Conservation (phyloP, 1,140 invertebrate genomes). For the Zaprionus camerounensis region DNA sequence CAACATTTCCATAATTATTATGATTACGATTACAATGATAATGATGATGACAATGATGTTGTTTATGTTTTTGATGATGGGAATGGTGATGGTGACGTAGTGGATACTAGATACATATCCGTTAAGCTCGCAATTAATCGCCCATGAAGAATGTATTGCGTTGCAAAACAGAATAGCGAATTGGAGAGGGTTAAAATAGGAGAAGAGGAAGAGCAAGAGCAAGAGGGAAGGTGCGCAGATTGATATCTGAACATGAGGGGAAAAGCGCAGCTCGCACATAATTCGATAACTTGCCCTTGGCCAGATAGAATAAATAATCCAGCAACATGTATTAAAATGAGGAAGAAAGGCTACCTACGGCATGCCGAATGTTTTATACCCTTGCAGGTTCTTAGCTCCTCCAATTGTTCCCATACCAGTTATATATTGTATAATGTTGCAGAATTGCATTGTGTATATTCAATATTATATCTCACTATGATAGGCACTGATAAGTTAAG, state of each 20-base stretch:
- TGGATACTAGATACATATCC: slow-evolving; percentile 9
- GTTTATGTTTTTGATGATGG: background rate
- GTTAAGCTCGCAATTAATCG: background rate
- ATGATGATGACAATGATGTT: background rate
- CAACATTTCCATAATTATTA: slow-evolving; percentile 5
- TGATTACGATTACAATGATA: background rate
- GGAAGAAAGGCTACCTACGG: no score
- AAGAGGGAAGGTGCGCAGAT: no score
- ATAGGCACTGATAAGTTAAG: no score
- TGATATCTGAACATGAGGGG: background rate
- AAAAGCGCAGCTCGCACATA: background rate
- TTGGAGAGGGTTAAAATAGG: no score
- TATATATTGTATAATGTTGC: no score
- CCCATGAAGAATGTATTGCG: background rate
- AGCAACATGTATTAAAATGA: background rate
- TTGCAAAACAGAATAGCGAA: background rate
- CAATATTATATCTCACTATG: no score
- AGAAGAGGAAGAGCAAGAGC: no score
- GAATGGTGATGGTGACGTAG: slow-evolving; percentile 18
- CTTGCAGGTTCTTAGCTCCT: no score
- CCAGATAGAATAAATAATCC: background rate
- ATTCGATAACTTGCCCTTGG: background rate
- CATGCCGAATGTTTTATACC: no score
- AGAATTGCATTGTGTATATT: no score
- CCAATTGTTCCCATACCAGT: no score